Evolutionary conservation across 2,797 vertebrate genomes (phyloP).

Genomic region (Onychomys arenicola): DNA sequence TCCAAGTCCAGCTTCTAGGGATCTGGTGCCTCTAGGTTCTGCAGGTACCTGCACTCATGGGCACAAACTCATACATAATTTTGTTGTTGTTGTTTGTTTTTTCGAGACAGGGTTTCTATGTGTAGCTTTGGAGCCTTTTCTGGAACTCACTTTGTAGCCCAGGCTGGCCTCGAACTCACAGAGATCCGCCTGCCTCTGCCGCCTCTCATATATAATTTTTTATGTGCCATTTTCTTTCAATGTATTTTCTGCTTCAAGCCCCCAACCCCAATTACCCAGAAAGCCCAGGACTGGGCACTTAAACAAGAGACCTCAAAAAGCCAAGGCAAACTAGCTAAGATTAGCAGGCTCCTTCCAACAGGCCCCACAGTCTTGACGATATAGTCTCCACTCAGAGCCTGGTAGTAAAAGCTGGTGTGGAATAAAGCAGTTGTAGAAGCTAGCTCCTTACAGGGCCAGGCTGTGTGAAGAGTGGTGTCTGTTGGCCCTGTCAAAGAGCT

Average conservation of each 20-base stretch:
- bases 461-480: slow-evolving; percentile 96
- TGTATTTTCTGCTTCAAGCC: slow-evolving; percentile 18
- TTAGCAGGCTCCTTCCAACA: slow-evolving; percentile 90
- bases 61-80: not conserved
- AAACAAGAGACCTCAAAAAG: slow-evolving; percentile 87
- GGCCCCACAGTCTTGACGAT: slow-evolving; percentile 89
- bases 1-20: not conserved
- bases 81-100: not conserved
- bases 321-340: slow-evolving; percentile 92
- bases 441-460: slow-evolving; percentile 93
- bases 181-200: no score
- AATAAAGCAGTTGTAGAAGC: slow-evolving; percentile 91
- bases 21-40: not conserved
- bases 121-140: no score
- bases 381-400: slow-evolving; percentile 91
- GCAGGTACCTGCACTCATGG: not conserved
- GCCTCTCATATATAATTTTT: not conserved
- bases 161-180: no score
- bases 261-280: not conserved
- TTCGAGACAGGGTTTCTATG: no score
- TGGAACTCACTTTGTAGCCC: no score
- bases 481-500: slow-evolving; percentile 94
- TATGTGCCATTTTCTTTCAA: slow-evolving; percentile 75
- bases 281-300: not conserved
- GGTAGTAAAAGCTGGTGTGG: slow-evolving; percentile 93